Evolutionary conservation across 2,888 invertebrate genomes (phyloP).

Genomic region (Malthinus flaveolus): DNA sequence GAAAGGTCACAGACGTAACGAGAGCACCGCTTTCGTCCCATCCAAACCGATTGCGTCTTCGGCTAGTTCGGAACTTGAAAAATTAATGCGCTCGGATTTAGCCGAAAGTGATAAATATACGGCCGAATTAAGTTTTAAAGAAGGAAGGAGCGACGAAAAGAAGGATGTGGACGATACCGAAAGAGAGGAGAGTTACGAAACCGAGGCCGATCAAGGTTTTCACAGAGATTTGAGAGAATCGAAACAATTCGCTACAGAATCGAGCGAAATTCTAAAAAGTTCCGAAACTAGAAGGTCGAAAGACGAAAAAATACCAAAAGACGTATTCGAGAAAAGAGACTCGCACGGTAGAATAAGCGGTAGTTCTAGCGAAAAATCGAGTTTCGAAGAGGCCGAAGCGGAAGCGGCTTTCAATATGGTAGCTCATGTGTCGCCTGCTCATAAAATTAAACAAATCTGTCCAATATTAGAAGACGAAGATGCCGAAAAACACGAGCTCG

Average conservation of each 20-base stretch:
- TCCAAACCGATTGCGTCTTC: conserved; percentile 37
- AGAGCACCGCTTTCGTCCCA: conserved; percentile 55
- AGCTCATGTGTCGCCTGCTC: conserved; percentile 55
- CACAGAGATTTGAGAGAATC: conserved; percentile 52
- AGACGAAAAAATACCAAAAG: conserved; percentile 46
- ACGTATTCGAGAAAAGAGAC: conserved; percentile 45
- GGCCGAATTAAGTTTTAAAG: conserved; percentile 50
- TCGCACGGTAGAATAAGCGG: conserved; percentile 50
- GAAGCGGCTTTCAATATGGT: conserved; percentile 58
- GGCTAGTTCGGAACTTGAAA: conserved; percentile 37
- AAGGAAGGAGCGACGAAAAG: conserved; percentile 54
- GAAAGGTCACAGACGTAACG: conserved; percentile 61
- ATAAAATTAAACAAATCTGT: conserved; percentile 54
- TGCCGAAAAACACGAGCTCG: conserved; percentile 58
- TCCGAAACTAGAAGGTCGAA: conserved; percentile 43
- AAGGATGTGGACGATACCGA: conserved; percentile 55
- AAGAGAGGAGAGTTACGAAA: conserved; percentile 52
- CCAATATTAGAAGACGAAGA: conserved; percentile 57
- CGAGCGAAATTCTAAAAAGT: conserved; percentile 18
- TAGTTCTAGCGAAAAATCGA: conserved; percentile 54
- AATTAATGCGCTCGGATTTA: conserved; percentile 43
- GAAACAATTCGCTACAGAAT: conserved; percentile 45
- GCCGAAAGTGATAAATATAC: conserved; percentile 52
- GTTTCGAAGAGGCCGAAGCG: conserved; percentile 57
- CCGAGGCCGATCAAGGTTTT: conserved; percentile 55